Percentiles rank a stretch among this genome's conserved stretches.
Evolutionary conservation across 2,888 invertebrate species (phyloP).

Genomic region (Caenorhabditis drosophilae): DNA sequence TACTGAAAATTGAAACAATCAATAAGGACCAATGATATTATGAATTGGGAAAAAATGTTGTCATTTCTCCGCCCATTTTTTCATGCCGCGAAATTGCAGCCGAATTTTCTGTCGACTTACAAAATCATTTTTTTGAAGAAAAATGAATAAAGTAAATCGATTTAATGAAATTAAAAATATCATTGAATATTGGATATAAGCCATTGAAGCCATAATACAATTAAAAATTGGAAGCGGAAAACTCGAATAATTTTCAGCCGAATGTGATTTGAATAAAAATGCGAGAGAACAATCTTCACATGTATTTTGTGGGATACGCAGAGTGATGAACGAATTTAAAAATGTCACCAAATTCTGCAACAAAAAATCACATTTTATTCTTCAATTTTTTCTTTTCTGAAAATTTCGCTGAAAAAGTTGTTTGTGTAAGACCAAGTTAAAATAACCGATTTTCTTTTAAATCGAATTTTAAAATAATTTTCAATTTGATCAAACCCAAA

Average conservation of each 20-base stretch:
- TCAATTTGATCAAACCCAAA: no score
- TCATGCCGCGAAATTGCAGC: no score
- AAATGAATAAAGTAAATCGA: no score
- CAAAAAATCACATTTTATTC: background rate
- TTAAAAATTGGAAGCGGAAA: constrained; percentile 23
- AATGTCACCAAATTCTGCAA: constrained; percentile 31
- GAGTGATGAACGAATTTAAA: constrained; percentile 31
- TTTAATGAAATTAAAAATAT: constrained; percentile 20
- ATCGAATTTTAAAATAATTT: no score
- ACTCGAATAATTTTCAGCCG: background rate
- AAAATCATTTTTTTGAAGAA: background rate
- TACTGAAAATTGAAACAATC: no score
- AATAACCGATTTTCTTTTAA: background rate
- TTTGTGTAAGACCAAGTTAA: background rate
- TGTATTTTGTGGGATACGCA: constrained; percentile 35
- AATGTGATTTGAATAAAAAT: constrained; percentile 15
- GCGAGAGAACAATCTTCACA: constrained; percentile 27
- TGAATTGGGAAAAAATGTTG: no score
- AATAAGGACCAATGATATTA: no score
- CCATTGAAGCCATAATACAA: constrained; percentile 28
- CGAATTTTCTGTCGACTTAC: background rate
- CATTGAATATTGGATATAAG: constrained; percentile 30
- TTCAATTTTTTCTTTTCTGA: background rate
- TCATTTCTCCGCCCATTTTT: no score
- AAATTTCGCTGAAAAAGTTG: background rate